Percentiles rank a stretch among this genome's conserved stretches.
These are phyloP conservation scores for Cnemophilus loriae DNA, from an alignment of 2,113 vertebrate genomes.

Conservation along the genomic window DNA sequence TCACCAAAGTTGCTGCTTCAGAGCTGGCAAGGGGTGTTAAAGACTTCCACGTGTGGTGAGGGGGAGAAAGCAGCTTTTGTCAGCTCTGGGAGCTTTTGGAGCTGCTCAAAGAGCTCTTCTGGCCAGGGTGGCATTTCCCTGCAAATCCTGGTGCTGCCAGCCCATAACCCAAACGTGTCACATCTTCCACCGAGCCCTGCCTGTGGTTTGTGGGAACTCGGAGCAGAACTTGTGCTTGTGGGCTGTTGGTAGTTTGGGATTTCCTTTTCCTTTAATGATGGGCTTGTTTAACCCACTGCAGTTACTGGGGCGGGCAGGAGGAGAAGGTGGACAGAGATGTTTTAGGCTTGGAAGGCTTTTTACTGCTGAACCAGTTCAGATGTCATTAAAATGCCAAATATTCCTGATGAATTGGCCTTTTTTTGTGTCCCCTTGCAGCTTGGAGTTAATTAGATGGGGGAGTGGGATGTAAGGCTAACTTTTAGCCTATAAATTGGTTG, in stretches of 20 bases:
- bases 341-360: not conserved
- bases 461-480: not conserved
- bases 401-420: not conserved
- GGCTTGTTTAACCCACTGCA: not conserved
- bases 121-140: not conserved
- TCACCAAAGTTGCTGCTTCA: not conserved
- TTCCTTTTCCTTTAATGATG: not conserved
- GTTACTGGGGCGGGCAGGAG: not conserved
- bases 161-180: not conserved
- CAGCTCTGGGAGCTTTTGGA: not conserved
- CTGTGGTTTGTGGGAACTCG: not conserved
- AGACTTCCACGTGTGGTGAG: not conserved
- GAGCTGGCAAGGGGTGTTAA: not conserved
- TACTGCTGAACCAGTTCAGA: not conserved
- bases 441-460: not conserved
- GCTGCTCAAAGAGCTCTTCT: not conserved
- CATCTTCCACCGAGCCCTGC: not conserved
- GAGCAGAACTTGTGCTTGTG: not conserved
- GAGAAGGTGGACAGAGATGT: not conserved
- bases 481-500: not conserved
- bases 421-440: not conserved
- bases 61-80: constrained; percentile 6
- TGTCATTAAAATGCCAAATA: not conserved
- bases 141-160: not conserved
- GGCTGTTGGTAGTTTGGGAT: not conserved